Evolutionary conservation across 2,797 vertebrate genomes (phyloP).

Genomic region (Pangasius macronema): DNA sequence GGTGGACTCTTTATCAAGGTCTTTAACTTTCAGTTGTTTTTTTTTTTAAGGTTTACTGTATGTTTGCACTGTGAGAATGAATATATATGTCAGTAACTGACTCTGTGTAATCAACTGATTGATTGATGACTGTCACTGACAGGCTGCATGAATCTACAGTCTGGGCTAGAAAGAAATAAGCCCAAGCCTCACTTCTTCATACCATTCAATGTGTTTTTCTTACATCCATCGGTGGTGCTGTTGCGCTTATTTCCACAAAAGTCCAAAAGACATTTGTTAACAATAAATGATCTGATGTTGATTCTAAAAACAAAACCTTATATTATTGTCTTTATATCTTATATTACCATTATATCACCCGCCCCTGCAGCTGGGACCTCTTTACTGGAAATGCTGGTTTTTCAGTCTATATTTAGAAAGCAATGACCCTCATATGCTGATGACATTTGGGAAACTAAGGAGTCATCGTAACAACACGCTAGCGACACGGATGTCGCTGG

Average conservation of each 20-base stretch:
- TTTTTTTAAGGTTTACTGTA: background rate
- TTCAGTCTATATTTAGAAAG: conserved; percentile 25
- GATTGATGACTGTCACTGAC: background rate
- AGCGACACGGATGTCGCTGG: conserved; percentile 38
- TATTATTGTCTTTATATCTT: background rate
- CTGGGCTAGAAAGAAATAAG: background rate
- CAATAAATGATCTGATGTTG: background rate
- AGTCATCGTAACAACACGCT: conserved; percentile 35
- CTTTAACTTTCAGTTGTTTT: background rate
- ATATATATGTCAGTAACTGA: background rate
- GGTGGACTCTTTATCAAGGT: background rate
- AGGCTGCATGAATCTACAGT: background rate
- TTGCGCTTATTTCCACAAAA: background rate
- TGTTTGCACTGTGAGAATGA: background rate
- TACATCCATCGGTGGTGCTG: background rate
- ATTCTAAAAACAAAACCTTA: background rate
- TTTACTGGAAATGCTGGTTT: conserved; percentile 16
- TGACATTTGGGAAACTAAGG: conserved; percentile 46
- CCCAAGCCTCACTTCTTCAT: background rate
- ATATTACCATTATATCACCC: background rate
- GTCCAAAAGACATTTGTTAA: background rate
- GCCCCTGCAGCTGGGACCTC: background rate
- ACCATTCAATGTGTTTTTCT: background rate
- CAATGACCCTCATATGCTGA: conserved; percentile 24
- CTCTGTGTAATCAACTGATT: background rate